Conservation (phyloP, 2,113 vertebrate species). For the Scomber scombrus region DNA sequence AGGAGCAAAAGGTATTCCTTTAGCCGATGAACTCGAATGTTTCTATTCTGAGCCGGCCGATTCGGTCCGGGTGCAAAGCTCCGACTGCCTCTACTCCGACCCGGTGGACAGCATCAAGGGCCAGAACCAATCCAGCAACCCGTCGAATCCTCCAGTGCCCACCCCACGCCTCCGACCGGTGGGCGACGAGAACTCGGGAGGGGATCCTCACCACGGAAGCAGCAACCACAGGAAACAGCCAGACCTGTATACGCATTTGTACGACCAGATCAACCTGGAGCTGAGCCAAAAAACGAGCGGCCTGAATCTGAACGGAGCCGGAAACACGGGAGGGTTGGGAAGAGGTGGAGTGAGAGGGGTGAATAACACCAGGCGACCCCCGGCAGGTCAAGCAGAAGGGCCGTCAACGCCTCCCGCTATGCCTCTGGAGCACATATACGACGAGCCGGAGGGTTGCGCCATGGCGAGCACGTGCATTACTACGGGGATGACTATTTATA, state of each 20-base stretch:
- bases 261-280: slow-evolving; percentile 84
- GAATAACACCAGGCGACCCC: slow-evolving; percentile 47
- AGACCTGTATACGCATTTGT: slow-evolving; percentile 83
- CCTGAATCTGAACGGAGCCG: slow-evolving; percentile 69
- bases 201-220: slow-evolving; percentile 39
- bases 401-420: neutral
- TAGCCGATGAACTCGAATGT: slow-evolving; percentile 67
- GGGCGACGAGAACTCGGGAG: slow-evolving; percentile 65
- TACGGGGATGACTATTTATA: slow-evolving; percentile 80
- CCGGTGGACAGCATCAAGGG: slow-evolving; percentile 89
- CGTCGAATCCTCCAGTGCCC: slow-evolving; percentile 44
- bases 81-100: slow-evolving; percentile 91
- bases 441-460: slow-evolving; percentile 91
- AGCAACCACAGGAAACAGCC: slow-evolving; percentile 55
- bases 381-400: slow-evolving; percentile 58
- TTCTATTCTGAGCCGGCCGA: slow-evolving; percentile 95
- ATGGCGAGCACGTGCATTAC: neutral
- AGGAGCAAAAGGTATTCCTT: slow-evolving; percentile 49
- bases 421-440: slow-evolving; percentile 91
- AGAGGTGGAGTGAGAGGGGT: slow-evolving; percentile 4
- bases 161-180: slow-evolving; percentile 69
- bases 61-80: slow-evolving; percentile 81
- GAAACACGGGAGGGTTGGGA: slow-evolving; percentile 47
- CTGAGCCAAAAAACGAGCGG: slow-evolving; percentile 63
- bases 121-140: slow-evolving; percentile 51